Evolutionary conservation across 2,888 invertebrate genomes (phyloP), one percentile per base, ranked within the genome.

Genomic region (Drosophila colorata): DNA sequence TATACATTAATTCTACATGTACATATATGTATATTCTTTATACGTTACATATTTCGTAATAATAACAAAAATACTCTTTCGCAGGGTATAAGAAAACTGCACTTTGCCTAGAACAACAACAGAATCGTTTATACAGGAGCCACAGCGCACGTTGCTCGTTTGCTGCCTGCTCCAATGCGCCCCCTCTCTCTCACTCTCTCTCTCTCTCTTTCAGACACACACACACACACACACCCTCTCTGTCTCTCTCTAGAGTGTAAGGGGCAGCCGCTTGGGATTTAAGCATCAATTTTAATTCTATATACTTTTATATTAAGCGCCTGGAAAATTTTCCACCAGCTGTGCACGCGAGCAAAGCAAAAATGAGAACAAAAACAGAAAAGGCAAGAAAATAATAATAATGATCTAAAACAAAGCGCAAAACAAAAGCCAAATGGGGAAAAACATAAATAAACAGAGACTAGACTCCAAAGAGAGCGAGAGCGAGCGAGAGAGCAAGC

Each of bases 271-370:
- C 53, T 61, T 72, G 73, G 69, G 74, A 70, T 70, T 79, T 70
- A 74, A 69, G 64, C 76, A 84, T 80, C 80, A 80, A 74, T 83
- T 86, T 83, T 77, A 74, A 74, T 80, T 85, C 73, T 72, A 78
- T 80, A 70, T 64, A 81, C 71, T 82, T 81, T 51, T 61, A 37
- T 66, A 72, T 74, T 69, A 75, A 78, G 69, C 69, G 58, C 57
- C 57, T 85, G 74, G 88, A 83, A 86, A 86, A 88, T 86, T 88
- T 85, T 86, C 88, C 88, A 88, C 74, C 69, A 86, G 80, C 67
- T 80, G 75, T 67, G 78, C 78, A 80, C 77, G 78, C 78, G 67
- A 81, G 69, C 41, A 51, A 28, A 47, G 49, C 33, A 38, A 41
- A 56, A 59, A 59, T 53, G 23, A 33, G 41, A 56, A 56, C 35